Percentiles rank a stretch among this genome's conserved stretches.
These are phyloP conservation scores for Premnoplex brunnescens DNA, from an alignment of 2,797 vertebrate species.

Conservation along the genomic window DNA sequence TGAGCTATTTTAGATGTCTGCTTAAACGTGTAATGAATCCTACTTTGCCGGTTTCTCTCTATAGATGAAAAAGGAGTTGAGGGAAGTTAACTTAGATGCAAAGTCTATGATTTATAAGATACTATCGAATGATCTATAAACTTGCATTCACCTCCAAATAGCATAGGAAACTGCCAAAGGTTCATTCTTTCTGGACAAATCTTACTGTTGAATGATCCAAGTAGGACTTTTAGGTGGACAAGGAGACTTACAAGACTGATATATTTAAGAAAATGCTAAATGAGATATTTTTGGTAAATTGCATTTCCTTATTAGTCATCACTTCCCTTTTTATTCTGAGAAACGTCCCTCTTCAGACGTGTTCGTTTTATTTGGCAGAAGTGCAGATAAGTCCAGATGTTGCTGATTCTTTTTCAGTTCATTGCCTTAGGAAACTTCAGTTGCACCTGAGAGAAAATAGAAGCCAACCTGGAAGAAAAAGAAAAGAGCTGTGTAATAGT, in stretches of 20 bases:
- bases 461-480: constrained; percentile 52
- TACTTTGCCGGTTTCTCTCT: neutral
- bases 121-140: neutral
- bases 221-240: neutral
- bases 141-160: neutral
- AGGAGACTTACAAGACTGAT: neutral
- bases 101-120: neutral
- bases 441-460: constrained; percentile 64
- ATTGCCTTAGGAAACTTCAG: constrained; percentile 55
- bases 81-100: neutral
- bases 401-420: constrained; percentile 41
- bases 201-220: neutral
- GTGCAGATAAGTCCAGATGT: constrained; percentile 50
- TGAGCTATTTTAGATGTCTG: neutral
- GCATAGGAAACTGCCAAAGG: neutral
- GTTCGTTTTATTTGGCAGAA: constrained; percentile 45
- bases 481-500: constrained; percentile 16
- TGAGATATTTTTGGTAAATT: constrained; percentile 44
- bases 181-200: neutral
- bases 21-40: neutral
- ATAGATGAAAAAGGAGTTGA: neutral
- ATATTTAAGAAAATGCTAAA: constrained; percentile 29
- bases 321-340: constrained; percentile 40
- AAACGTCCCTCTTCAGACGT: constrained; percentile 16
- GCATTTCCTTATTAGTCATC: constrained; percentile 56